Evolutionary conservation across 1,140 invertebrate genomes (phyloP).

Genomic region (Bombus cullumanus): DNA sequence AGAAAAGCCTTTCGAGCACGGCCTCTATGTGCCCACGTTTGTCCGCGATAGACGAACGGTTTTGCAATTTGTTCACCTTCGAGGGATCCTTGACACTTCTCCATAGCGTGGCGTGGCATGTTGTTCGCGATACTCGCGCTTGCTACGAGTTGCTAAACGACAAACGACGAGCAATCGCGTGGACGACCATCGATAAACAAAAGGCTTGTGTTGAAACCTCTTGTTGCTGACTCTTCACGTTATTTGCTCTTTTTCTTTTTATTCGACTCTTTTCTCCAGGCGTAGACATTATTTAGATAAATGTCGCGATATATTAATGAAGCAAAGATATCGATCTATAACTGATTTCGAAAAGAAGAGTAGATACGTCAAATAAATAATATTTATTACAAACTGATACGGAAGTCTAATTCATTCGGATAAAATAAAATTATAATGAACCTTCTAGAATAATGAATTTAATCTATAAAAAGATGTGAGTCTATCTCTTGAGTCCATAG

Average conservation of each 20-base stretch:
- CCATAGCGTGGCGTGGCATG: neutral
- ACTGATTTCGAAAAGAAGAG: too few relatives aligned
- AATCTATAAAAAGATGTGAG: neutral
- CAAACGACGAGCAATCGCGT: slow-evolving; percentile 19
- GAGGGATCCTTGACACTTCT: slow-evolving; percentile 54
- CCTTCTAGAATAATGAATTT: neutral
- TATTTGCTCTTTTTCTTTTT: neutral
- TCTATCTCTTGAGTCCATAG: neutral
- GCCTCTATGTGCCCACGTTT: slow-evolving; percentile 24
- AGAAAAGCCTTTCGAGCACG: slow-evolving; percentile 12
- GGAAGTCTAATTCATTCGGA: neutral
- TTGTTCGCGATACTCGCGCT: slow-evolving; percentile 21
- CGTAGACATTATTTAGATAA: neutral
- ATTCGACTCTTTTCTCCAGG: neutral
- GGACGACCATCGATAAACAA: neutral
- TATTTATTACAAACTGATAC: too few relatives aligned
- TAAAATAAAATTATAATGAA: neutral
- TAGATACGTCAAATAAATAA: too few relatives aligned
- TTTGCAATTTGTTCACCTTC: slow-evolving; percentile 60
- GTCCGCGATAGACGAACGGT: slow-evolving; percentile 31
- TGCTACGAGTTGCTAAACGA: slow-evolving; percentile 31
- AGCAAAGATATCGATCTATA: too few relatives aligned
- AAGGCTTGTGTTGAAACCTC: neutral
- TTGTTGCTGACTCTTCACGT: neutral
- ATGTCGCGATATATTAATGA: too few relatives aligned